Base-by-base conservation (phyloP, 2,797 vertebrate species). In the Gastrophryne carolinensis region DNA sequence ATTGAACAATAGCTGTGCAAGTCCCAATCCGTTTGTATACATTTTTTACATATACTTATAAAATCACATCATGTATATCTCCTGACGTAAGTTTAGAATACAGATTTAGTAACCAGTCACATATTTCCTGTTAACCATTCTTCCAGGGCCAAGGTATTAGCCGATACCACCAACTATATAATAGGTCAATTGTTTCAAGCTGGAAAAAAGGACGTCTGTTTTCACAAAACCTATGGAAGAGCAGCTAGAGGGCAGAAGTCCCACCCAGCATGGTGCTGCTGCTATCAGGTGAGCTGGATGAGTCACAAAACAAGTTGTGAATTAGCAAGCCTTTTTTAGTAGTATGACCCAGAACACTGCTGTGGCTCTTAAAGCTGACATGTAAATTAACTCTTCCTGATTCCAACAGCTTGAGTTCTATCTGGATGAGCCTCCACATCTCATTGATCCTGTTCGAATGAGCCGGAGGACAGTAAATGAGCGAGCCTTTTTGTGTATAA, bases 261-360 rank as follows among this genome's bases (percentile, higher is more conserved):
- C 56, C 19, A 34, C 32, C 2, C 23, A 54, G 29, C 37, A 23
- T 70, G 11, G 3, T 29, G 11, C 41, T 35, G 30, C 50, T 57
- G 49, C 24, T 49, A 65, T 60, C 52, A 72, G 75, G 61, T 58
- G 41, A 66, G 60, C 53, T 2, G 8, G 41, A 70, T 72, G 68
- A 72, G 30, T 78, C 75, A 72, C 21, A 12, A 54, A 52, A 52
- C 58, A 70, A 72, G 61, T 52, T 50, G 58, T 47, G 39, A 66
- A 72, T 21, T 61, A 72, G 41, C 39, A 64, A 66, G 61, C 61
- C 61, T 66, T 72, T 76, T 66, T 66, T 60, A 72, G 53, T 71
- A 78, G 50, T 78, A 72, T 78, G 68, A 78, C 68, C 75, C 75
- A 57, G 53, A 78, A 78, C 53, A 78, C 66, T 72, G 60, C 60